Base-by-base conservation (phyloP, 2,888 invertebrate species). In the Parelbella ahira region DNA sequence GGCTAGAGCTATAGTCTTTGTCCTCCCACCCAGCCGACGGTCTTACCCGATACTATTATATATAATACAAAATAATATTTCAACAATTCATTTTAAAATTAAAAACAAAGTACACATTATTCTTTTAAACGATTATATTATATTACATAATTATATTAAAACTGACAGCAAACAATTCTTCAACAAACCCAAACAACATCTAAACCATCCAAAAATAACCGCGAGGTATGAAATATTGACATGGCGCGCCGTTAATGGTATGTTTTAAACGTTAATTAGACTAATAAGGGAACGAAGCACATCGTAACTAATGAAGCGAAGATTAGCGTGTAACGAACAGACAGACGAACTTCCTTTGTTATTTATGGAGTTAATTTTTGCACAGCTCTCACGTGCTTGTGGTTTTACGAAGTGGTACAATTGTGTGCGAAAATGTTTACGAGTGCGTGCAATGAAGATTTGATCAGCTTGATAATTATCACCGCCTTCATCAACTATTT, bases 281-380 rank as follows among this genome's bases (percentile, higher is more conserved):
- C 18, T 36, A 36, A 36, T 36, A 15, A 36, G 36, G 15, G 13
- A 4, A 23, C 8, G 8, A 23, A 24, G 4, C 18, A 24, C 36
- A 25, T 25, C 21, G 1, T n/a, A n/a, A 6, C 25, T 15, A 4
- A 2, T 15, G 3, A 15, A 15, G n/a, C n/a, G 10, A 36, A 45
- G 30, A 43, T 45, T 45, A 38, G 48, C 47, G 42, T 46, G 44
- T 29, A 29, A 44, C 27, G 39, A 43, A 44, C 56, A 51, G 48
- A 59, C 56, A 20, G 2, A 20, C 25, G 12, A 36, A 37, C 48
- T 37, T 20, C 6, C 20, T 20, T 55, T 59, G 53, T 49, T 45
- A 72, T 75, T 76, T 69, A 69, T 62, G 63, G 56, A 52, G 54
- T 39, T 52, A 67, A 68, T 68, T 69, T 65, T 60, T 68, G 68